Conservation (phyloP, 1,140 invertebrate species). For the Pararge aegeria region DNA sequence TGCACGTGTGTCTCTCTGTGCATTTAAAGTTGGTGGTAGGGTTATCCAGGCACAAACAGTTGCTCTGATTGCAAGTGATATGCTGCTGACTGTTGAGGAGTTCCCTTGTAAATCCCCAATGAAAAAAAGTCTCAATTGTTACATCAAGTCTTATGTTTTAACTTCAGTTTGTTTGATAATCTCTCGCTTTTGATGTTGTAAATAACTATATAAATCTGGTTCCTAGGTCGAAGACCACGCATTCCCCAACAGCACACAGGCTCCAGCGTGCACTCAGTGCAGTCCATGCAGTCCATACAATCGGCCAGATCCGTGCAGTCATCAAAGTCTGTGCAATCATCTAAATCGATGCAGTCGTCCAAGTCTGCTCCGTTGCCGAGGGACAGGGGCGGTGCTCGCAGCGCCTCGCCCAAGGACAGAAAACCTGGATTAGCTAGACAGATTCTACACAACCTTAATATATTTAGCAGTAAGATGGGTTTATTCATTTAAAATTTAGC, state of each 20-base stretch:
- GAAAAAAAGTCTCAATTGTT: too few relatives aligned
- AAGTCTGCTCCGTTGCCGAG: slow-evolving; percentile 21
- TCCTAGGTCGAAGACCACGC: slow-evolving; percentile 46
- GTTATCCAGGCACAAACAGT: too few relatives aligned
- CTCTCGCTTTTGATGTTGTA: too few relatives aligned
- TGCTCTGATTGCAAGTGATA: too few relatives aligned
- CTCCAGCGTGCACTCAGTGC: slow-evolving; percentile 64
- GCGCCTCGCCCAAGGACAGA: slow-evolving; percentile 54
- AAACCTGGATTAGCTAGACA: slow-evolving; percentile 85
- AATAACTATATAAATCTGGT: too few relatives aligned
- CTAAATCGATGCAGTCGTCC: slow-evolving; percentile 26
- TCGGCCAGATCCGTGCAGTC: slow-evolving; percentile 26
- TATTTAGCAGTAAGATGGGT: slow-evolving; percentile 84
- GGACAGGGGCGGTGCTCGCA: slow-evolving; percentile 35
- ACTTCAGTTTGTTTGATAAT: too few relatives aligned
- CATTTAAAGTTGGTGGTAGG: too few relatives aligned
- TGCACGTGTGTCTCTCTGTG: too few relatives aligned
- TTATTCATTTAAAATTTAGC: background rate
- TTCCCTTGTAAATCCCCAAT: too few relatives aligned
- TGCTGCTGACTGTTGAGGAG: too few relatives aligned
- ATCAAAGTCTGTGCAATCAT: slow-evolving; percentile 27
- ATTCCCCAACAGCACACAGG: slow-evolving; percentile 76
- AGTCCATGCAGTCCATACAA: slow-evolving; percentile 39
- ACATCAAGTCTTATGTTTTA: too few relatives aligned
- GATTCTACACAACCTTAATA: slow-evolving; percentile 89